Base-by-base conservation (phyloP, 2,888 invertebrate species). In the Dinocampus coccinellae region DNA sequence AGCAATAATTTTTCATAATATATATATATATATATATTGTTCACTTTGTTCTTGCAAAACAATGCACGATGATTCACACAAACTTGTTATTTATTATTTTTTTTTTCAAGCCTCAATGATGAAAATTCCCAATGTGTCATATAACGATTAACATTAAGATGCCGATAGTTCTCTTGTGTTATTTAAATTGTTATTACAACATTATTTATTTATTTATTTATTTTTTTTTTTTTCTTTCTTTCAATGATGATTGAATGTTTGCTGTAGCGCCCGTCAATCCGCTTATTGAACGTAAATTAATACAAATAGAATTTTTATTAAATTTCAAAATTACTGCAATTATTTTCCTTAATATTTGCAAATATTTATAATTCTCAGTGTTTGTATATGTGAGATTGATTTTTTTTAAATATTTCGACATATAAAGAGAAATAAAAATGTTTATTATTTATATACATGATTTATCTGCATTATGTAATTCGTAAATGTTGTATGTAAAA, bases 181-280 rank as follows among this genome's bases (percentile, higher is more conserved):
- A n/a, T n/a, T n/a, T n/a, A n/a, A n/a, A n/a, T n/a, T n/a, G n/a
- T n/a, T n/a, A n/a, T n/a, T n/a, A n/a, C 36, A 65, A 55, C 52
- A 53, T 53, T 29, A 65, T 55, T 65, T 55, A 7, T 55, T n/a
- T 11, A 65, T 65, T 53, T 53, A 65, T 11, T 34, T 61, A 36
- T 34, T 42, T n/a, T 42, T 47, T 52, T 64, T 9, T 60, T 34
- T 34, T 29, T 29, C 7, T 29, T 4, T 29, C 7, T 29, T 29
- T 66, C 55, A 64, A 68, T 60, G 69, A 60, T 72, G 60, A 63
- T 72, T 72, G 62, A 71, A 67, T 66, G 71, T 72, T 74, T 62
- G 67, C 74, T 61, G 72, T 72, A 47, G 16, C n/a, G 16, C 16
- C 7, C 16, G 3, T 29, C 7, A 4, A n/a, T 39, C 1, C 16